Percentiles rank a stretch among this genome's conserved stretches.
Evolutionary conservation across 2,888 invertebrate species (phyloP).

Genomic region (Ceraclea dissimilis): DNA sequence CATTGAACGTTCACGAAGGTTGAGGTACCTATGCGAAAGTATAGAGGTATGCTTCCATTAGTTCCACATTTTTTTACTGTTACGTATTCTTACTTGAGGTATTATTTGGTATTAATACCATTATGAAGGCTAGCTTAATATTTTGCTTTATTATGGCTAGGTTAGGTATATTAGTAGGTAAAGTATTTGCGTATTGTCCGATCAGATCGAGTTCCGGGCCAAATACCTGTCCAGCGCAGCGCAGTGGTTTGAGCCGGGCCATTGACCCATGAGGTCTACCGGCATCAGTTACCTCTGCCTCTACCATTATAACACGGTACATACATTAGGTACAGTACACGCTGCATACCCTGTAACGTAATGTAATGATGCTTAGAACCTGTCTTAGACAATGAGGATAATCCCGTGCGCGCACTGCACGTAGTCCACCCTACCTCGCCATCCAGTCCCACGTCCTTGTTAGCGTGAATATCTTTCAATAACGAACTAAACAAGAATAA

Average conservation of each 20-base stretch:
- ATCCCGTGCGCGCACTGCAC: constrained; percentile 4
- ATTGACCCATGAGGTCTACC: constrained; percentile 11
- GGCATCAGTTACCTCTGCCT: not conserved
- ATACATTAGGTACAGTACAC: not conserved
- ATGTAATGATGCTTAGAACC: constrained; percentile 20
- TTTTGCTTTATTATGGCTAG: too few relatives aligned
- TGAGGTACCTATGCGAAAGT: too few relatives aligned
- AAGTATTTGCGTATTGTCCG: constrained; percentile 2
- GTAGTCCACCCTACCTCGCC: constrained; percentile 7
- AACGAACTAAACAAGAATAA: not conserved
- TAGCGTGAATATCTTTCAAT: not conserved
- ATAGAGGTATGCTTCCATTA: too few relatives aligned
- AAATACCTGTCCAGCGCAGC: not conserved
- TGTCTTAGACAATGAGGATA: constrained; percentile 25
- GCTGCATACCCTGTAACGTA: not conserved
- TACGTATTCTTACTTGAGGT: too few relatives aligned
- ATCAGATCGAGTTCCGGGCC: not conserved
- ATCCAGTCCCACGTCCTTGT: not conserved
- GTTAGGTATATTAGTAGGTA: too few relatives aligned
- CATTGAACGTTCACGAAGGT: too few relatives aligned
- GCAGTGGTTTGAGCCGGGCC: constrained; percentile 13
- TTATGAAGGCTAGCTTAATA: too few relatives aligned
- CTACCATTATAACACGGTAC: not conserved
- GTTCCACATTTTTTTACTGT: too few relatives aligned
- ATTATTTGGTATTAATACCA: too few relatives aligned